phyloP scores from a whole-genome alignment of 1,140 invertebrate genomes.

The Ceratina calcarata region DNA sequence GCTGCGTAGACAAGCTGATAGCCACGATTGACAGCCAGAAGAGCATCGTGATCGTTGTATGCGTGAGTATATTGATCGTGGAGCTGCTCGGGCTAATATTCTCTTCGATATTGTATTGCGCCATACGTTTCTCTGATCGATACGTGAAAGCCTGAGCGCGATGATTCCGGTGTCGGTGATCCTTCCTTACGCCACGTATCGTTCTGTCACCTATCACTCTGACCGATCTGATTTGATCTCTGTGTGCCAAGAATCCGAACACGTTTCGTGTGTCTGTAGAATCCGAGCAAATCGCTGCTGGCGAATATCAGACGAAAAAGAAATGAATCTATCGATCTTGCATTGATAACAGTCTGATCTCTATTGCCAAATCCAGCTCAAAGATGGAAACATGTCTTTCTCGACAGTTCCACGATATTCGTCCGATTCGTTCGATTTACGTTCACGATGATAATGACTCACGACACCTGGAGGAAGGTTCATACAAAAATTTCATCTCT shows the following conservation, averaged over 20 bases:
- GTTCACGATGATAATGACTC: neutral
- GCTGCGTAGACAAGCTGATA: constrained; percentile 87
- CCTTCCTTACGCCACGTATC: constrained; percentile 18
- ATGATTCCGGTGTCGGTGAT: neutral
- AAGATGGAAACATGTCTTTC: constrained; percentile 12
- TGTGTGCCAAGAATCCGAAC: constrained; percentile 43
- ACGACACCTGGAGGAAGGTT: neutral
- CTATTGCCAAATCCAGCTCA: constrained; percentile 23
- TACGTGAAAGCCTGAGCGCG: constrained; percentile 86
- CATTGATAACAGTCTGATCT: neutral
- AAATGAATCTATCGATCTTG: neutral
- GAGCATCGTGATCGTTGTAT: constrained; percentile 84
- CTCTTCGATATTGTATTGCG: constrained; percentile 89
- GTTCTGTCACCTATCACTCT: neutral
- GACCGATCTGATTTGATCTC: constrained; percentile 37
- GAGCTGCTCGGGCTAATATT: constrained; percentile 90
- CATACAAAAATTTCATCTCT: neutral
- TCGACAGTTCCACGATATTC: too few species aligned
- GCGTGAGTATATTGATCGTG: constrained; percentile 84
- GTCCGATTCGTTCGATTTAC: too few species aligned
- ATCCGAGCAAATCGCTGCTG: neutral
- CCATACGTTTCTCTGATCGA: constrained; percentile 84
- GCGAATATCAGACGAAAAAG: neutral
- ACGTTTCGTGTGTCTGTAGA: constrained; percentile 4
- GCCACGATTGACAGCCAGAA: constrained; percentile 83